These are phyloP conservation scores for Mola mola DNA, from an alignment of 2,113 vertebrate species.

Conservation along the genomic window DNA sequence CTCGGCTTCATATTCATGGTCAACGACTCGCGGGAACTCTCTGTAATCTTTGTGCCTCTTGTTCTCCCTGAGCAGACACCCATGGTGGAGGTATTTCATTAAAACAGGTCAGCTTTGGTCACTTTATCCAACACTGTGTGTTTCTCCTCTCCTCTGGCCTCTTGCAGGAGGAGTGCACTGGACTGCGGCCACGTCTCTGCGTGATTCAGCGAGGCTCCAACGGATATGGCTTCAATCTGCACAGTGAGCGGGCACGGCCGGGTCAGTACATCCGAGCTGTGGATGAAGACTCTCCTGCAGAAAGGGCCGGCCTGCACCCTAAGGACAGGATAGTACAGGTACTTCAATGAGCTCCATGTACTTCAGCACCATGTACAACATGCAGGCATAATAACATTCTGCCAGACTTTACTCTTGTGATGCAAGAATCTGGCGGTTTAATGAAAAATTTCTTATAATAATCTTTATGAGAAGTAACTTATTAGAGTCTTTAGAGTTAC, in stretches of 20 bases:
- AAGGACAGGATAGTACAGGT: conserved; percentile 95
- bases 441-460: not conserved
- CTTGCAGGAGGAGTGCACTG: conserved; percentile 63
- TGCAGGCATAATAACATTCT: too few relatives aligned
- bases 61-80: conserved; percentile 53
- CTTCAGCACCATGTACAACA: too few relatives aligned
- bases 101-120: not conserved
- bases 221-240: conserved; percentile 96
- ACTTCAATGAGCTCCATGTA: conserved; percentile 5
- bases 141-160: conserved; percentile 1
- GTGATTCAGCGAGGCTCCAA: conserved; percentile 85
- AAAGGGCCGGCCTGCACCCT: conserved; percentile 86
- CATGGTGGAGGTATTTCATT: conserved; percentile 58
- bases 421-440: not conserved
- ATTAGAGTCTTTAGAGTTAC: too few relatives aligned
- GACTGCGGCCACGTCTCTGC: conserved; percentile 90
- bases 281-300: conserved; percentile 89
- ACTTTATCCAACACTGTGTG: not conserved
- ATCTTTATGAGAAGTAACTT: not conserved
- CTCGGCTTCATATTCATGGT: conserved; percentile 72
- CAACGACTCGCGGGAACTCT: conserved; percentile 70
- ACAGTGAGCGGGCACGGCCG: conserved; percentile 90
- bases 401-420: not conserved
- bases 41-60: conserved; percentile 74
- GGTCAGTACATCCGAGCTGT: conserved; percentile 93